Evolutionary conservation across 2,113 vertebrate species (phyloP).

Genomic region (Vimba vimba): DNA sequence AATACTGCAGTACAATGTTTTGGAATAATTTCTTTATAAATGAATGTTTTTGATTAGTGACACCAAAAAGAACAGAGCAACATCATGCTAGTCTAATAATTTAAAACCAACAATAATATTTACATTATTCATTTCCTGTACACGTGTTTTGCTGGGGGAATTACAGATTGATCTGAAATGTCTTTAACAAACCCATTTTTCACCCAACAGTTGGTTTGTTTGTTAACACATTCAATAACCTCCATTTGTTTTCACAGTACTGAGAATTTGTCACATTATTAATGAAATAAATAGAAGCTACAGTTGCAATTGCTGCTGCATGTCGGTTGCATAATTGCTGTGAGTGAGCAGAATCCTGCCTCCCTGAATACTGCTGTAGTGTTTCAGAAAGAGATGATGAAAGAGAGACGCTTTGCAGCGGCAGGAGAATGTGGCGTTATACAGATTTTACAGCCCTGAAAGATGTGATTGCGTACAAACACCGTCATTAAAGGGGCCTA

Average conservation of each 20-base stretch:
- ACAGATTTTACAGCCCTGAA: constrained; percentile 1
- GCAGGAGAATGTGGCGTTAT: neutral
- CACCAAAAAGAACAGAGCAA: constrained; percentile 28
- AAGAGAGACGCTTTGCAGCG: neutral
- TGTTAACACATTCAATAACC: constrained; percentile 1
- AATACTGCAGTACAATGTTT: constrained; percentile 1
- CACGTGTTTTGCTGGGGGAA: neutral
- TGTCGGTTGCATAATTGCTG: constrained; percentile 35
- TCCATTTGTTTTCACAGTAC: constrained; percentile 29
- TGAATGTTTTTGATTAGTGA: constrained; percentile 35
- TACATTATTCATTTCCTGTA: constrained; percentile 27
- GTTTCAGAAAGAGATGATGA: constrained; percentile 13
- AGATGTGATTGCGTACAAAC: neutral
- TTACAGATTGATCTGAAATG: constrained; percentile 12
- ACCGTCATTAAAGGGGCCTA: neutral
- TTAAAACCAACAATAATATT: constrained; percentile 37
- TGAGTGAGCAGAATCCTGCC: constrained; percentile 24
- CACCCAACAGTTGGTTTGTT: neutral
- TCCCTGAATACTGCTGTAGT: constrained; percentile 45
- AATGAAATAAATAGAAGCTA: constrained; percentile 43
- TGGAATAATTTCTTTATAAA: constrained; percentile 38
- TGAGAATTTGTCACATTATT: constrained; percentile 38
- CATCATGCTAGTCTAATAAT: constrained; percentile 42
- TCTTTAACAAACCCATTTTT: neutral
- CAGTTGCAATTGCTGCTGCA: constrained; percentile 4